These are phyloP conservation scores for silkworm (Bombyx mori) DNA, from an alignment of 1,140 invertebrate genomes.

Conservation along the genomic window ASM3026992v2 NC_085113.1:9581001-9581500, in stretches of 20 bases:
- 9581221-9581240: constrained; percentile 12
- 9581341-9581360: constrained; percentile 6
- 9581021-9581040: constrained; percentile 41
- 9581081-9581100: constrained; percentile 35
- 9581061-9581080: constrained; percentile 74
- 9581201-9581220: constrained; percentile 51
- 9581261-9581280: too few species aligned
- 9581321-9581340: too few species aligned
- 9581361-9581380: constrained; percentile 9
- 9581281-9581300: background rate
- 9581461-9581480: too few species aligned
- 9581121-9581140: too few species aligned
- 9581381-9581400: constrained; percentile 2
- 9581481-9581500: background rate
- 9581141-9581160: too few species aligned
- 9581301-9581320: too few species aligned
- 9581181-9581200: constrained; percentile 10
- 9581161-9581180: too few species aligned
- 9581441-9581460: background rate
- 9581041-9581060: constrained; percentile 49
- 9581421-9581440: background rate
- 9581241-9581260: too few species aligned
- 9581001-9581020: constrained; percentile 58
- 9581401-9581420: constrained; percentile 24
- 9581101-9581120: background rate